phyloP scores from a whole-genome alignment of 2,888 invertebrate species.

The Cephus nigrinus region DNA sequence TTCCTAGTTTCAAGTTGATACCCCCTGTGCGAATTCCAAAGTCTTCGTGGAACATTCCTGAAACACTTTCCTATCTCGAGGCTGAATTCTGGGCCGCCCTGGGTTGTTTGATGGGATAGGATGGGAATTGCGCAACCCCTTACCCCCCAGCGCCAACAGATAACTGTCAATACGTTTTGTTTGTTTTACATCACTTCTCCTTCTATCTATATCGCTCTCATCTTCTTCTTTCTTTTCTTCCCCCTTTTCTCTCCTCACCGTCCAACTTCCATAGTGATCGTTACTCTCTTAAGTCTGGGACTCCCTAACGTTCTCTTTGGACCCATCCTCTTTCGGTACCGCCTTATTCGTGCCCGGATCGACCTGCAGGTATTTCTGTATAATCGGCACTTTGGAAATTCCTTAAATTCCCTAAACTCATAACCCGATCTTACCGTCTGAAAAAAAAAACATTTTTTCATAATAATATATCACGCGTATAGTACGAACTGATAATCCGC shows the following conservation, averaged over 20 bases:
- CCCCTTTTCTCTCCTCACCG: not conserved
- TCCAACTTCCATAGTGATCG: not conserved
- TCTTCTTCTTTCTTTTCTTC: not conserved
- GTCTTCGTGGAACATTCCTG: constrained; percentile 1
- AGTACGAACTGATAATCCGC: too few species aligned
- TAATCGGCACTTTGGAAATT: too few species aligned
- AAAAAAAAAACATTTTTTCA: too few species aligned
- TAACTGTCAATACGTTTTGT: constrained; percentile 19
- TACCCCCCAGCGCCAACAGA: constrained; percentile 8
- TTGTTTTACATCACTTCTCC: constrained; percentile 15
- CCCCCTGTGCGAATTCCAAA: constrained; percentile 1
- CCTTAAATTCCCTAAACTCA: too few species aligned
- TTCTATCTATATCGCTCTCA: constrained; percentile 1
- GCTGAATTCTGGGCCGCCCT: not conserved
- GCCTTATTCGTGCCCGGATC: not conserved
- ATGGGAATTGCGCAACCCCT: constrained; percentile 3
- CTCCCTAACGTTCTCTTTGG: not conserved
- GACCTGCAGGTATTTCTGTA: too few species aligned
- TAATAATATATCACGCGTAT: too few species aligned
- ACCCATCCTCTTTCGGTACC: constrained; percentile 3
- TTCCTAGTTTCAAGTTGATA: constrained; percentile 6
- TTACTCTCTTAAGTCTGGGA: not conserved
- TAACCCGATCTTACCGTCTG: too few species aligned
- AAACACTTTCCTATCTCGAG: constrained; percentile 3
- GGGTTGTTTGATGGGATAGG: constrained; percentile 5